Evolutionary conservation across 2,797 vertebrate genomes (phyloP).

Genomic region (Cygnus olor): DNA sequence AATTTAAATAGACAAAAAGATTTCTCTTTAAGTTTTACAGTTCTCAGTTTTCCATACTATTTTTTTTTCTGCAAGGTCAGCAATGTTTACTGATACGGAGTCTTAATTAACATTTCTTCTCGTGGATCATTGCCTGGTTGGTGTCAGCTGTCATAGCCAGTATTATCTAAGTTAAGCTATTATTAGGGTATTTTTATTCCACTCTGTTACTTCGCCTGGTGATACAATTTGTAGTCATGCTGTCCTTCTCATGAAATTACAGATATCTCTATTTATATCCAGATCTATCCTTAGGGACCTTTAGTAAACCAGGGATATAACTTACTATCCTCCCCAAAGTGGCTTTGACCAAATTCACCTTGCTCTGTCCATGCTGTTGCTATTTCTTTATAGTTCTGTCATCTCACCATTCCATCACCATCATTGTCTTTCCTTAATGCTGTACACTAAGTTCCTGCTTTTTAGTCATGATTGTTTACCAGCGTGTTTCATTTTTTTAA

Average conservation of each 20-base stretch:
- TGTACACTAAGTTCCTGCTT: not conserved
- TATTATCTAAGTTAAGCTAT: not conserved
- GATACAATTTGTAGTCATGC: not conserved
- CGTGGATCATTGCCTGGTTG: constrained; percentile 1
- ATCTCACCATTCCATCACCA: not conserved
- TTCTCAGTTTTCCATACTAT: not conserved
- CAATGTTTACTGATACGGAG: not conserved
- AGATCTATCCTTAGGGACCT: not conserved
- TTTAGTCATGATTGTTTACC: not conserved
- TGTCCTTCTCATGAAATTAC: not conserved
- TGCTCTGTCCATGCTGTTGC: not conserved
- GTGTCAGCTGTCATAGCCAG: not conserved
- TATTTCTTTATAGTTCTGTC: not conserved
- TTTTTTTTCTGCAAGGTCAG: not conserved
- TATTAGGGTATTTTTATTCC: constrained; percentile 15
- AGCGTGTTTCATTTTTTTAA: not conserved
- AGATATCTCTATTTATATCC: constrained; percentile 15
- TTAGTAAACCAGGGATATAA: not conserved
- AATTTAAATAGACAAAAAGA: not conserved
- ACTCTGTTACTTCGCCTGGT: not conserved
- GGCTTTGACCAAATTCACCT: not conserved
- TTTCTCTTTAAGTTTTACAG: not conserved
- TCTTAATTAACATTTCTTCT: not conserved
- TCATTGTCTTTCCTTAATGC: not conserved
- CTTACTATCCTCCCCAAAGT: not conserved